Evolutionary conservation across 2,888 invertebrate species (phyloP).

Genomic region (Hirudinaria manillensis): DNA sequence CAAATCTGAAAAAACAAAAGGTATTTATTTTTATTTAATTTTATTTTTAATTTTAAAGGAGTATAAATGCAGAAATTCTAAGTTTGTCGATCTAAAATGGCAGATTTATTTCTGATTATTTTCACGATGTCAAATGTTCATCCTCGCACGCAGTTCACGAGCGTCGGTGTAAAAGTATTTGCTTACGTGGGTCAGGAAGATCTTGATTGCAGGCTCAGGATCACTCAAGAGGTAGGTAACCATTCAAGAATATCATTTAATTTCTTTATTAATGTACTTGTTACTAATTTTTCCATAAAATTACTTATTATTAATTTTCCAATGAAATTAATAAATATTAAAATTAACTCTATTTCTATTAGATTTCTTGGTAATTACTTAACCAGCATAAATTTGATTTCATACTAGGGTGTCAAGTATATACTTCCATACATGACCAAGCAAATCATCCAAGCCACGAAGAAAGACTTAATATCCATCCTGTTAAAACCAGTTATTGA

Average conservation of each 20-base stretch:
- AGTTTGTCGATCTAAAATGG: too few species aligned
- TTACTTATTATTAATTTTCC: background rate
- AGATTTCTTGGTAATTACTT: background rate
- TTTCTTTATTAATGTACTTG: background rate
- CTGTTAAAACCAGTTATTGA: background rate
- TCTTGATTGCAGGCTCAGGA: conserved; percentile 12
- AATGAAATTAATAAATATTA: too few species aligned
- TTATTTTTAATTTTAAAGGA: background rate
- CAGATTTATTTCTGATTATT: background rate
- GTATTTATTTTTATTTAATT: conserved; percentile 1
- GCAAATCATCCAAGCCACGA: background rate
- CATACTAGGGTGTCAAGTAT: conserved; percentile 14
- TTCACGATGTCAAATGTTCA: background rate
- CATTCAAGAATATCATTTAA: background rate
- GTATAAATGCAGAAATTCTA: too few species aligned
- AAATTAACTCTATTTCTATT: background rate
- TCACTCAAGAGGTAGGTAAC: conserved; percentile 11
- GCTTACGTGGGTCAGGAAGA: conserved; percentile 12
- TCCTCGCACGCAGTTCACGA: conserved; percentile 18
- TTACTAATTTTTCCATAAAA: background rate
- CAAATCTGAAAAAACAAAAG: conserved; percentile 20
- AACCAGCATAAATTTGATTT: background rate
- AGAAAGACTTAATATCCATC: conserved; percentile 18
- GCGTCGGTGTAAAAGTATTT: conserved; percentile 15
- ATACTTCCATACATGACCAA: conserved; percentile 26